Base-by-base conservation (phyloP, 2,888 invertebrate genomes). In the Folsomia manolachei region DNA sequence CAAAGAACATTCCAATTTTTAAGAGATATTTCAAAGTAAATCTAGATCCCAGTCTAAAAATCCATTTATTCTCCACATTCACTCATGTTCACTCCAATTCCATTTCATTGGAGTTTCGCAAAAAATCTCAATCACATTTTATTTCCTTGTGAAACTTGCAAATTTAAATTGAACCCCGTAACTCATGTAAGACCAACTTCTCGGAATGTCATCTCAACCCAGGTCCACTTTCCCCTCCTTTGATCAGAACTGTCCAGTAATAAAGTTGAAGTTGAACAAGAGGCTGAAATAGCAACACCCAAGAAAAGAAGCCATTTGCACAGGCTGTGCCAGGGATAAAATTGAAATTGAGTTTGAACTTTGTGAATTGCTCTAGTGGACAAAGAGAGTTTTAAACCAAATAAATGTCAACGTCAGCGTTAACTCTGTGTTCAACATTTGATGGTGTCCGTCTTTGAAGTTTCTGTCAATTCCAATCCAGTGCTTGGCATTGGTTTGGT, bases 391-490 rank as follows among this genome's bases (percentile, higher is more conserved):
- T 66, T 66, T 66, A 66, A 66, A 51, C 23, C 64, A 51, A 66
- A 66, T 66, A 66, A 66, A 66, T 66, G 65, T 66, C 65, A 51
- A 52, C 65, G 65, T 66, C 65, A 66, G 65, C 65, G 21, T 52
- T 64, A 64, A 64, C 51, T 62, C 52, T 18, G 18, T 56, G 56
- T 56, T 39, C 52, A 39, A n/a, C 19, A 56, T 56, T 7, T 56
- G 19, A 56, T 56, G 56, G n/a, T 56, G 19, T 4, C 56, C 21
- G 18, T 14, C 56, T 56, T 4, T 4, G 4, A 14, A 14, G 39
- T 39, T 39, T 39, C 39, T 4, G 4, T 14, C 39, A 39, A 56
- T 19, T 56, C n/a, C 56, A 4, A 56, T 21, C 56, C 19, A 19
- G 9, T 18, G 56, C 56, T 39, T 4, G 39, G 4, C 39, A 14